Percentiles rank a stretch among this genome's conserved stretches.
These are phyloP conservation scores for Trochalopteron elliotii DNA, from an alignment of 2,113 vertebrate species.

Conservation along the genomic window DNA sequence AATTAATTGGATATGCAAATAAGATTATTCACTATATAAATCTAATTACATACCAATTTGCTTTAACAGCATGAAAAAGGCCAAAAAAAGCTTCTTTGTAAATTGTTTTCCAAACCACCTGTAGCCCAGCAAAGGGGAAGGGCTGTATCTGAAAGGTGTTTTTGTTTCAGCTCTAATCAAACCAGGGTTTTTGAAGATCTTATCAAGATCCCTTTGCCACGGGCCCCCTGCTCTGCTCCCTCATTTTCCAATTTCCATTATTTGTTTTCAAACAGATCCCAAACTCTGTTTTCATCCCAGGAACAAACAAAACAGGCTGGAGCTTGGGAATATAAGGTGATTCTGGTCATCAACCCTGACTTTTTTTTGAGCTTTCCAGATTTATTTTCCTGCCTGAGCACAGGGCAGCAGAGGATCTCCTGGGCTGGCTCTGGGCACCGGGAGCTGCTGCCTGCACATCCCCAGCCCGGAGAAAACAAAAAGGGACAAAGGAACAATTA, in stretches of 20 bases:
- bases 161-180: not conserved
- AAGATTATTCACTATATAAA: constrained; percentile 86
- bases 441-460: not conserved
- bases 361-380: not conserved
- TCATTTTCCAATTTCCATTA: not conserved
- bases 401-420: not conserved
- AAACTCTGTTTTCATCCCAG: not conserved
- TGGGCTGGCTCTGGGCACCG: not conserved
- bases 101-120: constrained; percentile 76
- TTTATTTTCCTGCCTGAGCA: not conserved
- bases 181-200: not conserved
- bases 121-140: constrained; percentile 58
- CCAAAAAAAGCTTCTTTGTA: constrained; percentile 65
- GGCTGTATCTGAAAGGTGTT: not conserved
- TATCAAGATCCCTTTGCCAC: not conserved
- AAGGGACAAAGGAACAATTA: not conserved
- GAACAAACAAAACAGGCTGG: not conserved
- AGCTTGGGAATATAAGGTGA: not conserved
- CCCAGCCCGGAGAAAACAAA: not conserved
- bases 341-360: not conserved
- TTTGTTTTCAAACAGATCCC: not conserved
- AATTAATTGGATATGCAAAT: constrained; percentile 89
- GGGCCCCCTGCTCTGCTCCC: not conserved
- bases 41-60: constrained; percentile 85
- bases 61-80: constrained; percentile 79